phyloP scores from a whole-genome alignment of 2,113 vertebrate species.

The Urocolius indicus region DNA sequence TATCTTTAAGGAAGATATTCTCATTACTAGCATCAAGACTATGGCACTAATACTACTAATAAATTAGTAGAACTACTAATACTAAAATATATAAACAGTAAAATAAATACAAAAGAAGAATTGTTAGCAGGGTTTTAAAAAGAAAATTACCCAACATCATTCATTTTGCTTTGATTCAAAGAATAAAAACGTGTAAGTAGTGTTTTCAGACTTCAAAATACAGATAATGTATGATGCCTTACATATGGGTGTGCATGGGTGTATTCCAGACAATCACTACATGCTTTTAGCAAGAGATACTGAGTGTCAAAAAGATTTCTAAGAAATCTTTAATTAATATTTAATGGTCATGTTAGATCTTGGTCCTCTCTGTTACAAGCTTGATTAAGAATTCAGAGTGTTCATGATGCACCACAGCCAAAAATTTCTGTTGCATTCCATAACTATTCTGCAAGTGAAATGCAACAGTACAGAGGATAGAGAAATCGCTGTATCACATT shows the following conservation, averaged over 20 bases:
- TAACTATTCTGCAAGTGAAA: background rate
- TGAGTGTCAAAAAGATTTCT: background rate
- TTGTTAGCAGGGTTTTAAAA: background rate
- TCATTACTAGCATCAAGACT: background rate
- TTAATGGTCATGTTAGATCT: background rate
- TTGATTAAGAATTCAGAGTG: background rate
- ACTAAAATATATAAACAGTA: no score
- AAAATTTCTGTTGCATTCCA: background rate
- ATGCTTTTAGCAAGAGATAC: background rate
- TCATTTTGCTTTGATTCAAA: background rate
- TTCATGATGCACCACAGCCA: background rate
- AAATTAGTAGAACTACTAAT: no score
- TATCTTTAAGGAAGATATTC: background rate
- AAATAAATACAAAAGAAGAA: background rate
- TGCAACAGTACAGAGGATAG: background rate
- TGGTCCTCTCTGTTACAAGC: background rate
- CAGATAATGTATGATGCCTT: accelerated
- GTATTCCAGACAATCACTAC: background rate
- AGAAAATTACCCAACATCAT: background rate
- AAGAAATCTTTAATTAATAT: no score
- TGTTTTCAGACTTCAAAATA: background rate
- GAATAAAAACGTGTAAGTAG: background rate
- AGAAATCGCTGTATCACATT: background rate
- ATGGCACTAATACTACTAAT: background rate
- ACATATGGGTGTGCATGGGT: accelerated